These are phyloP conservation scores for Mycetomoellerius zeteki DNA, from an alignment of 1,140 invertebrate genomes.

Conservation along the genomic window DNA sequence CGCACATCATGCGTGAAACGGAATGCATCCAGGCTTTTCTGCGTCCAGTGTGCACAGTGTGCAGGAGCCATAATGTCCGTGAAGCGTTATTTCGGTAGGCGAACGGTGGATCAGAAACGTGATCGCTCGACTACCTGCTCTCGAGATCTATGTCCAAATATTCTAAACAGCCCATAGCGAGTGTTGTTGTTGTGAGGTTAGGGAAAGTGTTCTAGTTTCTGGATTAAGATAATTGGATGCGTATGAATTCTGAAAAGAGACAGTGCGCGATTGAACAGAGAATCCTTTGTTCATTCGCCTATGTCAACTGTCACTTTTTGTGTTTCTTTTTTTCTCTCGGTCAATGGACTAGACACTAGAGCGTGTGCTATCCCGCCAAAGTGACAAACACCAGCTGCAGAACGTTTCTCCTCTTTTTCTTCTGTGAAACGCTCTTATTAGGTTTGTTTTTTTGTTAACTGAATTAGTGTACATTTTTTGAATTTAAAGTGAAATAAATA, in stretches of 20 bases:
- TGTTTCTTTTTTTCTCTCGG: not conserved
- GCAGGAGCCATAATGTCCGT: too few relatives aligned
- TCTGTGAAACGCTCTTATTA: too few relatives aligned
- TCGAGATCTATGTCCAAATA: not conserved
- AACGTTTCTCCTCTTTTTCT: too few relatives aligned
- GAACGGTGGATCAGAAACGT: too few relatives aligned
- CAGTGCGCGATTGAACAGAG: not conserved
- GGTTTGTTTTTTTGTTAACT: too few relatives aligned
- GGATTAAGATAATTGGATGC: not conserved
- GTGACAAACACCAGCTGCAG: too few relatives aligned
- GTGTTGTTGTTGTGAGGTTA: slow-evolving; percentile 23
- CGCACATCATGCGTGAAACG: too few relatives aligned
- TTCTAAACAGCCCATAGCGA: not conserved
- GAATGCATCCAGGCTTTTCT: too few relatives aligned
- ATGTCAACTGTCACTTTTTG: not conserved
- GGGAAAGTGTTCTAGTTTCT: not conserved
- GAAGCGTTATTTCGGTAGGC: not conserved
- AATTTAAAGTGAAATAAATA: too few relatives aligned
- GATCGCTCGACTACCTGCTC: not conserved
- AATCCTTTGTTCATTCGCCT: not conserved
- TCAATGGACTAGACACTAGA: not conserved
- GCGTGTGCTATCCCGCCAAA: too few relatives aligned
- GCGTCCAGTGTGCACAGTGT: too few relatives aligned
- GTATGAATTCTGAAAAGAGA: not conserved
- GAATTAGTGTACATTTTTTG: too few relatives aligned